phyloP scores from a whole-genome alignment of 2,888 invertebrate species.

The Timandra comae region DNA sequence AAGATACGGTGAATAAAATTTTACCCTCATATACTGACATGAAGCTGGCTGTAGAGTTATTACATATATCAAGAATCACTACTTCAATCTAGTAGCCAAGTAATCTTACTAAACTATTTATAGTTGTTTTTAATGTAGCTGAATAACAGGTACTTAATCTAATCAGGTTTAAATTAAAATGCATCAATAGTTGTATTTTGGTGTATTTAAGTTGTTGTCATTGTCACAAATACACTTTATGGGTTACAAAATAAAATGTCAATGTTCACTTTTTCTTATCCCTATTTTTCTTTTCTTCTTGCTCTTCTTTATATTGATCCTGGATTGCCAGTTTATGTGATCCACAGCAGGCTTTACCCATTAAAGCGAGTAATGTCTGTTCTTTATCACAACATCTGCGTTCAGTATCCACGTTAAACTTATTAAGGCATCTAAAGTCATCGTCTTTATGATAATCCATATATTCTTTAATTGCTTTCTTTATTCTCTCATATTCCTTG shows the following conservation, averaged over 20 bases:
- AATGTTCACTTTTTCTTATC: slow-evolving; percentile 28
- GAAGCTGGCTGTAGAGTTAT: too few species aligned
- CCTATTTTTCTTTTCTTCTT: slow-evolving; percentile 39
- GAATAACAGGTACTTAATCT: too few species aligned
- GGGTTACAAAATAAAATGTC: slow-evolving; percentile 74
- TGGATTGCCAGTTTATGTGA: slow-evolving; percentile 58
- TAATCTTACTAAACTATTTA: too few species aligned
- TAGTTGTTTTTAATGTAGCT: too few species aligned
- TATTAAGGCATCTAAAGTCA: slow-evolving; percentile 59
- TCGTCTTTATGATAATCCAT: slow-evolving; percentile 54
- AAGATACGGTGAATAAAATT: too few species aligned
- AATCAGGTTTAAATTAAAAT: too few species aligned
- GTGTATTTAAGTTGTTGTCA: slow-evolving; percentile 33
- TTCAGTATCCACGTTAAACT: slow-evolving; percentile 60
- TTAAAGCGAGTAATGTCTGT: slow-evolving; percentile 44
- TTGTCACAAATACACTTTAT: slow-evolving; percentile 19
- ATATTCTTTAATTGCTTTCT: slow-evolving; percentile 59
- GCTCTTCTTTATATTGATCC: slow-evolving; percentile 47
- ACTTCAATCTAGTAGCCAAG: too few species aligned
- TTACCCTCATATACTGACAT: too few species aligned
- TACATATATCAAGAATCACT: too few species aligned
- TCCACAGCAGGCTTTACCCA: slow-evolving; percentile 61
- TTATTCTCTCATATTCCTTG: slow-evolving; percentile 64
- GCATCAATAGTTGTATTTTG: slow-evolving; percentile 25
- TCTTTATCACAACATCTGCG: slow-evolving; percentile 66